A percentile compares a stretch with the other conserved stretches of the same genome.
These are phyloP conservation scores for Laticauda colubrina DNA, from an alignment of 2,113 vertebrate species.

Conservation along the genomic window DNA sequence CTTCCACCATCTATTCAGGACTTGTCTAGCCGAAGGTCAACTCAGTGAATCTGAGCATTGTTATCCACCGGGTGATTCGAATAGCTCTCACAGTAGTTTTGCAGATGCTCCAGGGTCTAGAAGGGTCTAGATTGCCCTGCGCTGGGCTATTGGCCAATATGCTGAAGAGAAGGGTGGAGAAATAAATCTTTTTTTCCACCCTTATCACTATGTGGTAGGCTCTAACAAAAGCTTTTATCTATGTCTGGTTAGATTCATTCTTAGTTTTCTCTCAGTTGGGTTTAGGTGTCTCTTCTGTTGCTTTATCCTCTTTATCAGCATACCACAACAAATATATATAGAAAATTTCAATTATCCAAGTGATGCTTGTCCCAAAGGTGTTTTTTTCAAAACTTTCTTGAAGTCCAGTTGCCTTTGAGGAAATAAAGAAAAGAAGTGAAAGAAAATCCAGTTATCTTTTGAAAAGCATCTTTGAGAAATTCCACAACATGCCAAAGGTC, in stretches of 20 bases:
- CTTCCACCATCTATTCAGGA: not conserved
- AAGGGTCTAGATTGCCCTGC: not conserved
- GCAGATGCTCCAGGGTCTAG: not conserved
- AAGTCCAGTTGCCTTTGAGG: not conserved
- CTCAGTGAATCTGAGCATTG: not conserved
- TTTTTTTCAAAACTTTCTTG: not conserved
- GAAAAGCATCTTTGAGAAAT: not conserved
- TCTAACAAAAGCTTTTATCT: not conserved
- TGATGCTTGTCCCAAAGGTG: not conserved
- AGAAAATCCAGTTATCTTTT: not conserved
- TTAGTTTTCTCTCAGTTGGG: not conserved
- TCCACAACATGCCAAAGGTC: not conserved
- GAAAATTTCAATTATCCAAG: not conserved
- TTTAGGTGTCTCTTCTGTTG: not conserved
- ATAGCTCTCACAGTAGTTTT: not conserved
- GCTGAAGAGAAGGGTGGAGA: not conserved
- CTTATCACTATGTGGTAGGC: not conserved
- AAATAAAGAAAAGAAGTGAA: no score
- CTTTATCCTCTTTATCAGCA: not conserved
- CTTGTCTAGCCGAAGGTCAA: not conserved
- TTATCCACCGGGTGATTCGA: not conserved
- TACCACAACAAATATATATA: not conserved
- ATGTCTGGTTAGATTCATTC: not conserved
- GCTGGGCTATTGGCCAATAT: not conserved
- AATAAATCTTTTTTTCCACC: not conserved